These are phyloP conservation scores for Mycetomoellerius zeteki DNA, from an alignment of 1,140 invertebrate genomes.

Conservation along the genomic window DNA sequence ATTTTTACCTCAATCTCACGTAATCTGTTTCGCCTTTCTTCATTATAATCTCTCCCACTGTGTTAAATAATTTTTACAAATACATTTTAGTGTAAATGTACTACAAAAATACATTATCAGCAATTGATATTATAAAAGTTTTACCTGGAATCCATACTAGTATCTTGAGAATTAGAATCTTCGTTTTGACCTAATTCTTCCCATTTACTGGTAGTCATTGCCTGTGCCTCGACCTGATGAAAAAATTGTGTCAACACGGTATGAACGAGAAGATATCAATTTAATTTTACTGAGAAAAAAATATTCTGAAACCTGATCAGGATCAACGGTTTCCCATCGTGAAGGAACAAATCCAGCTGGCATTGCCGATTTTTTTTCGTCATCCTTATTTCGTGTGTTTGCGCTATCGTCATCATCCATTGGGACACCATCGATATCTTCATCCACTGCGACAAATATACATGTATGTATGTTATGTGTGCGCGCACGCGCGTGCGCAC, in stretches of 20 bases:
- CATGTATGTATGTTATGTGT: not conserved
- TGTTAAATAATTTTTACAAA: constrained; percentile 57
- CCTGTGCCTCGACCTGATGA: constrained; percentile 92
- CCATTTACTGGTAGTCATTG: constrained; percentile 96
- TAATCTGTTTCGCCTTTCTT: constrained; percentile 94
- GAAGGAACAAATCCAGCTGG: constrained; percentile 94
- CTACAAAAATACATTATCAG: not conserved
- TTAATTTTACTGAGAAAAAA: not conserved
- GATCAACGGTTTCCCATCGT: constrained; percentile 98
- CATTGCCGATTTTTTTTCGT: constrained; percentile 83
- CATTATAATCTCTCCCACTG: constrained; percentile 87
- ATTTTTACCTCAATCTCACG: constrained; percentile 98
- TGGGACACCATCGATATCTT: constrained; percentile 95
- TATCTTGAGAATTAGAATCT: constrained; percentile 85
- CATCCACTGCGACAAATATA: constrained; percentile 89
- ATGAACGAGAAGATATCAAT: not conserved
- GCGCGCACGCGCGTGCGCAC: too few species aligned
- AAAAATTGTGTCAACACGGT: not conserved
- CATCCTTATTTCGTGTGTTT: constrained; percentile 79
- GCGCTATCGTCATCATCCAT: constrained; percentile 88
- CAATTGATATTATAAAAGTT: not conserved
- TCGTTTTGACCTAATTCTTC: constrained; percentile 90
- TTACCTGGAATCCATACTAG: constrained; percentile 86
- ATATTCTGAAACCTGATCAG: constrained; percentile 89
- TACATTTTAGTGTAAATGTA: constrained; percentile 8